Conservation (phyloP, 2,888 invertebrate species). For the Drosophila algonquin region DNA sequence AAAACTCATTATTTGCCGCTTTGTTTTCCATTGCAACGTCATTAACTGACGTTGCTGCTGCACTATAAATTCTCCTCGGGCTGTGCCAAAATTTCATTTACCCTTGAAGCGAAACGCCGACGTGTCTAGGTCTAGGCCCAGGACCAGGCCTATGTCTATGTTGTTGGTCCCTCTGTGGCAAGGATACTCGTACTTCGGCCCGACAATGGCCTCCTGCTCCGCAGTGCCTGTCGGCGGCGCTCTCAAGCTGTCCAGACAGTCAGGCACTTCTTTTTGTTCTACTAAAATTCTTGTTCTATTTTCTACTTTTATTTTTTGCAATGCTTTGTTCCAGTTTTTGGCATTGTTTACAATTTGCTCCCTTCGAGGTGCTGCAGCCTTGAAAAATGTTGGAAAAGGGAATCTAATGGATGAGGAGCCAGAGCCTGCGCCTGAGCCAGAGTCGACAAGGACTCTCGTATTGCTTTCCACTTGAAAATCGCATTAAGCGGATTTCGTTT, state of each 20-base stretch:
- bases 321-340: conserved; percentile 49
- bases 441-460: conserved; percentile 41
- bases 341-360: conserved; percentile 58
- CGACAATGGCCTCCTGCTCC: conserved; percentile 53
- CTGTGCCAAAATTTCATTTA: conserved; percentile 67
- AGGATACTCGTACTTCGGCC: conserved; percentile 50
- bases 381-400: conserved; percentile 55
- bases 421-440: conserved; percentile 4
- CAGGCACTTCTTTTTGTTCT: conserved; percentile 66
- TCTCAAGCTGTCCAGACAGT: conserved; percentile 56
- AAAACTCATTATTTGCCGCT: conserved; percentile 76
- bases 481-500: conserved; percentile 68
- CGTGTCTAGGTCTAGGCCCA: conserved; percentile 30
- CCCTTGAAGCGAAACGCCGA: conserved; percentile 34
- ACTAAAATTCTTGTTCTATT: conserved; percentile 18
- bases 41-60: conserved; percentile 58
- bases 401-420: conserved; percentile 19
- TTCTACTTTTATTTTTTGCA: conserved; percentile 20
- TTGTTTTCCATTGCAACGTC: conserved; percentile 77
- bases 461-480: conserved; percentile 74
- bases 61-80: conserved; percentile 57
- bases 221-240: conserved; percentile 39
- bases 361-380: conserved; percentile 49
- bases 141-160: conserved; percentile 38
- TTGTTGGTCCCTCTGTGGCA: background rate